Percentiles rank a stretch among this genome's conserved stretches.
phyloP scores from a whole-genome alignment of 1,140 invertebrate species.

The Saccostrea glomerata region DNA sequence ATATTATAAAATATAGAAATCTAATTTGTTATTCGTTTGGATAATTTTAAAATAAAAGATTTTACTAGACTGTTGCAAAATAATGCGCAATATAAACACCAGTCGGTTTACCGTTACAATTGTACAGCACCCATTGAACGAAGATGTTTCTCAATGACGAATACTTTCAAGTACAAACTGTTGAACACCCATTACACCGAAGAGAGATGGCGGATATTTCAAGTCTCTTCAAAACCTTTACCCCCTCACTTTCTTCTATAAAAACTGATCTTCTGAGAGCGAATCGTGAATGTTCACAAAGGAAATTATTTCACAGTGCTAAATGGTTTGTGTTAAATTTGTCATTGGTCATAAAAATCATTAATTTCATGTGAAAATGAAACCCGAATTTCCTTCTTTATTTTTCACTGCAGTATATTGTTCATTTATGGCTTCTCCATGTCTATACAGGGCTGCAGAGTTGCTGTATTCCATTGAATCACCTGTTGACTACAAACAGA shows the following conservation, averaged over 20 bases:
- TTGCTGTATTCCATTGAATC: conserved; percentile 88
- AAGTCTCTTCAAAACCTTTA: conserved; percentile 37
- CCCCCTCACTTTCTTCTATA: conserved; percentile 37
- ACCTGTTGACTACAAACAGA: conserved; percentile 76
- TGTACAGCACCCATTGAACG: too few relatives aligned
- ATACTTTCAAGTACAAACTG: neutral
- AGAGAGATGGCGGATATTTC: conserved; percentile 51
- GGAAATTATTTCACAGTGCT: conserved; percentile 43
- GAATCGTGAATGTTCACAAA: conserved; percentile 47
- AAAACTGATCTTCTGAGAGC: conserved; percentile 44
- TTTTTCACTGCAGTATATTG: neutral
- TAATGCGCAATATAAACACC: too few relatives aligned
- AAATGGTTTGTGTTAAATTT: conserved; percentile 39
- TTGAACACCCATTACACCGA: neutral
- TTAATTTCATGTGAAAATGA: neutral
- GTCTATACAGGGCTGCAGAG: conserved; percentile 85
- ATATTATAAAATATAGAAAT: too few relatives aligned
- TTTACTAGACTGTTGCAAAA: too few relatives aligned
- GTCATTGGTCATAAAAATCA: neutral
- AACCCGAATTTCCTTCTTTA: neutral
- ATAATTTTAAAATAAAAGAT: too few relatives aligned
- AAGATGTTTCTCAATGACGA: neutral
- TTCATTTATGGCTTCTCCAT: neutral
- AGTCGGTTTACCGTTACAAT: too few relatives aligned
- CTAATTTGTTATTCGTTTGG: too few relatives aligned